phyloP scores from a whole-genome alignment of 2,113 vertebrate species.

The Acinonyx jubatus region DNA sequence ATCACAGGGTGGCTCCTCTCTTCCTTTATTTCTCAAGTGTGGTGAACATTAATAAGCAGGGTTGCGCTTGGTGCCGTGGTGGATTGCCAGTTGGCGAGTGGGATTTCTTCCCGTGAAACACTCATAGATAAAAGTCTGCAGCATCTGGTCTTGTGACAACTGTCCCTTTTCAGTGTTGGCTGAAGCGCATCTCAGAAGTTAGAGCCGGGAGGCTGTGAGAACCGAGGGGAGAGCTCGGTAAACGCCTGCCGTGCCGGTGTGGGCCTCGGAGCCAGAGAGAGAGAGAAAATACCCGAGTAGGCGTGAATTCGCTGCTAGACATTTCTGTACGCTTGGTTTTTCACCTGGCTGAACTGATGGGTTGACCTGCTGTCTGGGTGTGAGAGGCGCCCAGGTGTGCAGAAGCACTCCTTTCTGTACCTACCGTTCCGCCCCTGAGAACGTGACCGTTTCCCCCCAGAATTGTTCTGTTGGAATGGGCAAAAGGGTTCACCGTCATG shows the following conservation, averaged over 20 bases:
- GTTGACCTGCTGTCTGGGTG: not conserved
- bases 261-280: not conserved
- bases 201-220: not conserved
- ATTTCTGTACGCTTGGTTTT: not conserved
- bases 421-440: not conserved
- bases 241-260: not conserved
- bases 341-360: not conserved
- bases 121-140: not conserved
- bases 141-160: constrained; percentile 30
- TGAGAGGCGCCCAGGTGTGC: not conserved
- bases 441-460: accelerated
- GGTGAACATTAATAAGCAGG: not conserved
- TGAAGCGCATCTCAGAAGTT: not conserved
- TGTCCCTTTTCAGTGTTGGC: not conserved
- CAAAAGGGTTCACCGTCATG: not conserved
- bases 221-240: not conserved
- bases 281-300: accelerated
- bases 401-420: not conserved
- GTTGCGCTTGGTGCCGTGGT: not conserved
- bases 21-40: not conserved
- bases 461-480: not conserved
- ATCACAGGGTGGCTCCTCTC: not conserved
- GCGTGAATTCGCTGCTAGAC: accelerated
- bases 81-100: not conserved
- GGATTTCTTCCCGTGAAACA: not conserved